These are phyloP conservation scores for Anthopleura xanthogrammica DNA, from an alignment of 92 coral and sea anemone species.

Conservation along the genomic window DNA sequence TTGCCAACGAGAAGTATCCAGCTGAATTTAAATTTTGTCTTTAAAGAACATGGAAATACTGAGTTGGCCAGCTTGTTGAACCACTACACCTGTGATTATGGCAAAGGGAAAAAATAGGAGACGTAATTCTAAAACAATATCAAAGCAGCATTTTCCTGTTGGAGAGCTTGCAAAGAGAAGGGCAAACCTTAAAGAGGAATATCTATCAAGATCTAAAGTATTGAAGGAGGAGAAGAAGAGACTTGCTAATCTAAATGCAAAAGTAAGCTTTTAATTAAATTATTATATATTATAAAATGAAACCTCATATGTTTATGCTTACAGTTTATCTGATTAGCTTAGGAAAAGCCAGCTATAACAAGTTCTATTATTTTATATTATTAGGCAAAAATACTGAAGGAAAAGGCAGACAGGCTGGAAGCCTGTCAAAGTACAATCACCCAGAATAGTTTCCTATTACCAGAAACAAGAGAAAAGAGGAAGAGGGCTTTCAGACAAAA, in stretches of 20 bases:
- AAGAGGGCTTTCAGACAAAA: no score
- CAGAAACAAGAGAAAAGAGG: no score
- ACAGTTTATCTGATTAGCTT: no score
- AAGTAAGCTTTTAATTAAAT: not conserved
- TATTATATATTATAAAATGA: no score
- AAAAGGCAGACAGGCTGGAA: no score
- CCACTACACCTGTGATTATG: constrained; percentile 1
- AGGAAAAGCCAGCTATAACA: no score
- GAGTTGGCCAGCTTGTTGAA: not conserved
- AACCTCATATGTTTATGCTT: no score
- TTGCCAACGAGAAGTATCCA: not conserved
- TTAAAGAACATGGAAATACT: not conserved
- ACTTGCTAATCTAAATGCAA: constrained; percentile 10
- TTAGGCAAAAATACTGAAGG: no score
- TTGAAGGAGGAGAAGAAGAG: constrained; percentile 11
- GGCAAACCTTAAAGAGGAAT: constrained; percentile 9
- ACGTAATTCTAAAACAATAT: constrained; percentile 7
- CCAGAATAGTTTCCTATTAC: no score
- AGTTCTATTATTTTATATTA: no score
- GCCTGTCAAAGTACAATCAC: no score
- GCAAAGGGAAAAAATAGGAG: constrained; percentile 11
- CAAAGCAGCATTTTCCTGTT: constrained; percentile 13
- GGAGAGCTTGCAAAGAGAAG: constrained; percentile 4
- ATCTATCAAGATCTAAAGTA: constrained; percentile 11
- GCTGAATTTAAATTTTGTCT: not conserved